These are phyloP conservation scores for Drosophila helvetica DNA, from an alignment of 2,888 invertebrate genomes.

Conservation along the genomic window DNA sequence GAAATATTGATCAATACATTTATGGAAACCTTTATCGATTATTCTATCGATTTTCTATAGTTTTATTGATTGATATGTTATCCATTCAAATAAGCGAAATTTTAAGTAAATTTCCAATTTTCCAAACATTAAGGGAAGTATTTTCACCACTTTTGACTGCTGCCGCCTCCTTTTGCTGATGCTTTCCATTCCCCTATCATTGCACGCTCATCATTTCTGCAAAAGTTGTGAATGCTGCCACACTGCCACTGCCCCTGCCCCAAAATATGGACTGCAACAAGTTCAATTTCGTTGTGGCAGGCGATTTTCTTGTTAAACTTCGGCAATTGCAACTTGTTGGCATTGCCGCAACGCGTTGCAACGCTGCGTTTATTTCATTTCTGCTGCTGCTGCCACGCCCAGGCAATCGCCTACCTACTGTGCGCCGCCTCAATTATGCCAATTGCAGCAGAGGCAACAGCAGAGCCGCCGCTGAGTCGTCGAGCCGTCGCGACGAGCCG, in stretches of 20 bases:
- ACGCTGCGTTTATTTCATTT: constrained; percentile 32
- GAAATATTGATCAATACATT: no score
- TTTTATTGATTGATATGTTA: no score
- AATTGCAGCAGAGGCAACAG: constrained; percentile 61
- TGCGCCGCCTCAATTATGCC: constrained; percentile 77
- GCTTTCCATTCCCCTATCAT: no score
- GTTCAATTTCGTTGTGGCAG: constrained; percentile 8
- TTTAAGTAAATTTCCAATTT: no score
- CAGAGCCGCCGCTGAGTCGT: neutral
- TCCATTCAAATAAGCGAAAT: no score
- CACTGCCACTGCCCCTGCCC: neutral
- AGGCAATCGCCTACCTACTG: constrained; percentile 46
- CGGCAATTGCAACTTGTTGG: constrained; percentile 68
- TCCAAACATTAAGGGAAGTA: no score
- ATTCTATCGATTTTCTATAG: no score
- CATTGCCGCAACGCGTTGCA: constrained; percentile 36
- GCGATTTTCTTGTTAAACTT: constrained; percentile 13
- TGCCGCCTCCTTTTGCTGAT: no score
- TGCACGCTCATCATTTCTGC: no score
- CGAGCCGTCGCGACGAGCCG: neutral
- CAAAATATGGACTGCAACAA: constrained; percentile 18
- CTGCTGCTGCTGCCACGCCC: constrained; percentile 47
- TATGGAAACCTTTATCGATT: no score
- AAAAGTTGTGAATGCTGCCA: constrained; percentile 17
- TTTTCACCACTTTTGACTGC: no score